Base-by-base conservation (phyloP, 2,888 invertebrate species). In the Linnaemya vulpina region DNA sequence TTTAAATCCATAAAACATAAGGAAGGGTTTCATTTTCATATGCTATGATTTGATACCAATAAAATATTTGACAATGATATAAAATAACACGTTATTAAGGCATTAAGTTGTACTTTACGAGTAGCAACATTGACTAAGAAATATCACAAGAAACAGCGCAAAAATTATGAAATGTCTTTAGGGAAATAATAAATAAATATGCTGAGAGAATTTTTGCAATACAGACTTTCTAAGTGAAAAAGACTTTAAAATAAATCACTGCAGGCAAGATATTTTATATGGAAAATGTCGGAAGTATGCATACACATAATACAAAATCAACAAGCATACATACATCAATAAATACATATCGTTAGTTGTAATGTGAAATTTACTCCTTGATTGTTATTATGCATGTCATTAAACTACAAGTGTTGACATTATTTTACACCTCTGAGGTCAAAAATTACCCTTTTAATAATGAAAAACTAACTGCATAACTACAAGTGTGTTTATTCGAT, bases 11-110 rank as follows among this genome's bases (percentile, higher is more conserved):
- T 49, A 55, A n/a, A 60, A 55, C 68, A 43, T 1, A 8, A 67
- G 49, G 67, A 68, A 74, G 53, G 46, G 15, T 22, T 9, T 43
- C 35, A 43, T 22, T 74, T 73, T 77, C 62, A 46, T 62, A 83
- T 74, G 68, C 78, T 78, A 63, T 78, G 62, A 78, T 83, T 30
- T 30, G 30, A 83, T 83, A 68, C 74, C 74, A 68, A 83, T 83
- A 78, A 83, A 74, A 78, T 60, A 74, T 83, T 70, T 43, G 51
- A 53, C 53, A 70, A 70, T 62, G 53, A 17, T 11, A 53, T 53
- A 40, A 53, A 51, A 62, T 15, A 68, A 77, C 55, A 49, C 49
- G 25, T 68, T 73, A 58, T 73, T 83, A 46, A 11, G 65, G 62
- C 58, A 55, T 62, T 65, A 63, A 46, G n/a, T 22, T 49, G 17